Percentiles rank a stretch among this genome's conserved stretches.
Evolutionary conservation across 2,797 vertebrate genomes (phyloP).

Genomic region (Tenualosa thibaudeaui): DNA sequence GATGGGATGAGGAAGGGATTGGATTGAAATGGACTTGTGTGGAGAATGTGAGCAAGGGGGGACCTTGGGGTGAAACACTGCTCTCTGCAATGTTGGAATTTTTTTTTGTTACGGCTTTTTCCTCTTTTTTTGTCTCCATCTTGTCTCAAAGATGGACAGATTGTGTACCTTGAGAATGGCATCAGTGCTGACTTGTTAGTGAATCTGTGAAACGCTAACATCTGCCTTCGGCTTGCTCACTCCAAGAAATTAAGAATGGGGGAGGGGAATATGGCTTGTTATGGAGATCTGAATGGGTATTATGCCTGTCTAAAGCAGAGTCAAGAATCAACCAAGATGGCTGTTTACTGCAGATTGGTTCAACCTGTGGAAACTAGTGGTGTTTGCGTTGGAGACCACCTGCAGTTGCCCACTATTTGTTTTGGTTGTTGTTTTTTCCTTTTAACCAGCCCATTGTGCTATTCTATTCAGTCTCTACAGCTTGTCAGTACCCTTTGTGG

Average conservation of each 20-base stretch:
- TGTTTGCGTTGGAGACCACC: neutral
- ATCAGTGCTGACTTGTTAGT: constrained; percentile 55
- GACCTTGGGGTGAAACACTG: neutral
- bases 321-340: neutral
- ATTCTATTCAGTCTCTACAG: neutral
- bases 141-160: constrained; percentile 51
- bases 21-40: constrained; percentile 59
- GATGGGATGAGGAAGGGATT: constrained; percentile 54
- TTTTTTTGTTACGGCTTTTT: constrained; percentile 22
- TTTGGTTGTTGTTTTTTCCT: neutral
- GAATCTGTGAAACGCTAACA: constrained; percentile 67
- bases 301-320: neutral
- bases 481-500: neutral
- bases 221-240: constrained; percentile 77
- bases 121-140: constrained; percentile 48
- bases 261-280: constrained; percentile 52
- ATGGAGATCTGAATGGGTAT: constrained; percentile 22
- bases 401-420: neutral
- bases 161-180: constrained; percentile 46
- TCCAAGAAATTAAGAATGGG: constrained; percentile 68
- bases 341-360: constrained; percentile 1
- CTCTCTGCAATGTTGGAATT: constrained; percentile 61
- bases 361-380: constrained; percentile 4
- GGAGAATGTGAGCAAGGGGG: neutral
- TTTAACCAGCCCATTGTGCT: neutral